A percentile compares a stretch with the other conserved stretches of the same genome.
Conservation (phyloP, 2,888 invertebrate genomes). For the Calameuta filiformis region DNA sequence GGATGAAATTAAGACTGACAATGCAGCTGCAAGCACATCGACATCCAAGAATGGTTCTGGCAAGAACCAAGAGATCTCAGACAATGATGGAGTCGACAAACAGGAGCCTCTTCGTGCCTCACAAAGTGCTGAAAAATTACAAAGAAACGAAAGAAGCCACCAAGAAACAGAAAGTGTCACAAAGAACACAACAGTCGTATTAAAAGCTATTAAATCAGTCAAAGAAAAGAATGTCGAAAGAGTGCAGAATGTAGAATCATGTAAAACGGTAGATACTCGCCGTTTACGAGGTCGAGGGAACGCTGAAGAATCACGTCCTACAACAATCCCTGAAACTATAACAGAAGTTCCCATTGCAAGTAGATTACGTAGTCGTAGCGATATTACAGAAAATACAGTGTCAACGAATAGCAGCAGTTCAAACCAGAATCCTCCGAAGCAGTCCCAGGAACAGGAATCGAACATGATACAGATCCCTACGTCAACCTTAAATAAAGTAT, state of each 20-base stretch:
- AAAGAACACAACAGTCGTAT: background rate
- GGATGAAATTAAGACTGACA: slow-evolving; percentile 50
- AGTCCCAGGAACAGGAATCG: slow-evolving; percentile 29
- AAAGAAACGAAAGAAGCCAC: slow-evolving; percentile 22
- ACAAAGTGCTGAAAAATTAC: slow-evolving; percentile 31
- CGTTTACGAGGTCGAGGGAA: background rate
- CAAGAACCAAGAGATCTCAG: slow-evolving; percentile 54
- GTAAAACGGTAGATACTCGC: background rate
- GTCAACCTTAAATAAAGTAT: slow-evolving; percentile 57
- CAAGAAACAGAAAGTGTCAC: background rate
- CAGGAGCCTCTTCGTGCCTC: slow-evolving; percentile 3
- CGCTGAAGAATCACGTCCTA: background rate
- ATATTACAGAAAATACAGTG: slow-evolving; percentile 2
- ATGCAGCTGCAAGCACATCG: slow-evolving; percentile 45
- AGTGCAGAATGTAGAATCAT: background rate
- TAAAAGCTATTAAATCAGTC: background rate
- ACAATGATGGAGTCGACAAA: slow-evolving; percentile 22
- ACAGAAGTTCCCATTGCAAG: slow-evolving; percentile 48
- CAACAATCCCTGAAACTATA: slow-evolving; percentile 12
- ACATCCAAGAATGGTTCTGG: slow-evolving; percentile 53
- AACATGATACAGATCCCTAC: slow-evolving; percentile 61
- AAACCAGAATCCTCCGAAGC: slow-evolving; percentile 3
- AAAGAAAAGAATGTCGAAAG: background rate
- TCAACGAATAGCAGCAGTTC: background rate
- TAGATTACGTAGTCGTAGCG: slow-evolving; percentile 51